Percentiles rank a stretch among this genome's conserved stretches.
phyloP scores from a whole-genome alignment of 2,113 vertebrate genomes.

The Euleptes europaea region DNA sequence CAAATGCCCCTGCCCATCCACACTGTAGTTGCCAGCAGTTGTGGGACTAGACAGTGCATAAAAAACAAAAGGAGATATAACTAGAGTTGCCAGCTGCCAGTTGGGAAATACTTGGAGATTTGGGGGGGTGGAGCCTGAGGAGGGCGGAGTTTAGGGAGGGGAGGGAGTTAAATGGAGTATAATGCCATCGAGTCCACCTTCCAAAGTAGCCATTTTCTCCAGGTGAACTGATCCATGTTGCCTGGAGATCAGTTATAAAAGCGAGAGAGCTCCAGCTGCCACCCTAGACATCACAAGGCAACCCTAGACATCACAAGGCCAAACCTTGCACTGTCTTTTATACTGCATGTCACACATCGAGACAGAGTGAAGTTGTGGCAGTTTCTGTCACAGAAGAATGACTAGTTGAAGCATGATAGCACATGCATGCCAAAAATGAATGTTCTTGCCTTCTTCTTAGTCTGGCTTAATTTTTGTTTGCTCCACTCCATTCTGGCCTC shows the following conservation, averaged over 20 bases:
- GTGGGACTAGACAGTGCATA: neutral
- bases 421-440: neutral
- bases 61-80: neutral
- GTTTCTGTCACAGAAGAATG: neutral
- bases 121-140: too few relatives aligned
- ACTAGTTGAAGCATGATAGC: neutral
- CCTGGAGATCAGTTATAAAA: too few relatives aligned
- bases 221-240: too few relatives aligned
- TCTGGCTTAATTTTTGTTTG: neutral
- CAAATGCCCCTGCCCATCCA: neutral
- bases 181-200: too few relatives aligned
- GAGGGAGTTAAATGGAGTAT: too few relatives aligned
- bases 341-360: neutral
- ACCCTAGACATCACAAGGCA: too few relatives aligned
- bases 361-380: neutral
- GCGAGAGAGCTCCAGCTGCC: too few relatives aligned
- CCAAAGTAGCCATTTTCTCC: too few relatives aligned
- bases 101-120: too few relatives aligned
- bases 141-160: too few relatives aligned
- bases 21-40: too few relatives aligned
- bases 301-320: neutral
- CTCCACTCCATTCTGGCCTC: neutral
- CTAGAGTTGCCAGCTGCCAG: too few relatives aligned
- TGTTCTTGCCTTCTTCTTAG: neutral
- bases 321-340: neutral